Evolutionary conservation across 2,888 invertebrate species (phyloP).

Genomic region (Choreutis nemorana): DNA sequence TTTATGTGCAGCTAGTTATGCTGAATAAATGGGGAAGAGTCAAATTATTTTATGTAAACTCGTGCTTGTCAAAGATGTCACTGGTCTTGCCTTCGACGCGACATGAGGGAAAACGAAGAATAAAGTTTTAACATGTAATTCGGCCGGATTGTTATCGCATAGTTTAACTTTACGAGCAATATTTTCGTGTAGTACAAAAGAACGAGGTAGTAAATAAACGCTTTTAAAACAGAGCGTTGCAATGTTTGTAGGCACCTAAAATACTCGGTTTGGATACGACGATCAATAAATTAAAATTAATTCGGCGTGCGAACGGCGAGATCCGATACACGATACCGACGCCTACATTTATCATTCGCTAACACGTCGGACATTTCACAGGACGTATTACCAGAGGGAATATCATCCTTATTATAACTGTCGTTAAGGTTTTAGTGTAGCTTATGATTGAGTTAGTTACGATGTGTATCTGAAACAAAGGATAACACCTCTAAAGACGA

Average conservation of each 20-base stretch:
- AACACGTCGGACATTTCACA: constrained; percentile 64
- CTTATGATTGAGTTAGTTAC: constrained; percentile 44
- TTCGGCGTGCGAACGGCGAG: constrained; percentile 65
- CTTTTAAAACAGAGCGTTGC: constrained; percentile 40
- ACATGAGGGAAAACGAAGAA: no score
- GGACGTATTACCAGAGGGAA: constrained; percentile 34
- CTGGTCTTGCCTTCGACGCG: no score
- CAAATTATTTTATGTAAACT: no score
- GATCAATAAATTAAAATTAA: constrained; percentile 68
- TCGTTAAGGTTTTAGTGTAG: constrained; percentile 31
- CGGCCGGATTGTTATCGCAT: constrained; percentile 2
- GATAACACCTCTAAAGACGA: constrained; percentile 57
- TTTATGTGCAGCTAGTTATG: constrained; percentile 8
- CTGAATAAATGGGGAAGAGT: no score
- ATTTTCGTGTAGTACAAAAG: neutral
- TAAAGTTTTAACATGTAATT: no score
- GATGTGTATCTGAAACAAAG: constrained; percentile 46
- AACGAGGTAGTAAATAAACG: constrained; percentile 32
- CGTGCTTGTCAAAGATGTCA: no score
- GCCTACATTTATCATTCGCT: constrained; percentile 67
- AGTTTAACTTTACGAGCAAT: neutral
- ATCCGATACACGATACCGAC: constrained; percentile 65
- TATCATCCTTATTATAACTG: constrained; percentile 37
- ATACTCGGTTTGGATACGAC: constrained; percentile 58
- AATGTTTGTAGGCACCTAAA: constrained; percentile 55